Conservation (phyloP, 2,113 vertebrate genomes). For the Columbina picui region DNA sequence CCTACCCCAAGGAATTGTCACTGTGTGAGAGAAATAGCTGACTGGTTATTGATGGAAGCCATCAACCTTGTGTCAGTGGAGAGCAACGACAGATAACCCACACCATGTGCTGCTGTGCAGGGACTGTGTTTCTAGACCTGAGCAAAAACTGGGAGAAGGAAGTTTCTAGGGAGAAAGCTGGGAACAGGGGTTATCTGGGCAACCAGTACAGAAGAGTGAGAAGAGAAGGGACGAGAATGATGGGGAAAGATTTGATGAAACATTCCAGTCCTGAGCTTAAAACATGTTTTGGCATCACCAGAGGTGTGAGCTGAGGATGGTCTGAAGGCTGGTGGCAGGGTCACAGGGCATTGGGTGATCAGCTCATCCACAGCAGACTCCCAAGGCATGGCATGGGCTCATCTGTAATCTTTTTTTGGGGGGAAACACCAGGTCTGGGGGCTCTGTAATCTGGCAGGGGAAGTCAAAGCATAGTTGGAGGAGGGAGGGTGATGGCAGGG, state of each 20-base stretch:
- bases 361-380: background rate
- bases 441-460: background rate
- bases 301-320: background rate
- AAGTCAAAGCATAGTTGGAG: background rate
- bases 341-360: background rate
- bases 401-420: fast-evolving
- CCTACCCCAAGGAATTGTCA: background rate
- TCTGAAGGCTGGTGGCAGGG: background rate
- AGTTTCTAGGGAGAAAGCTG: background rate
- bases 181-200: background rate
- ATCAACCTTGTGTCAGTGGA: background rate
- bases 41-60: background rate
- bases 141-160: background rate
- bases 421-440: background rate
- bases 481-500: background rate
- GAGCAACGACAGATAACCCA: background rate
- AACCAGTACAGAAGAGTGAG: background rate
- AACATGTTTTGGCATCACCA: background rate
- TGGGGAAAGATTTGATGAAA: background rate
- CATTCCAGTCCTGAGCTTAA: background rate
- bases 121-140: background rate
- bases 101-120: background rate
- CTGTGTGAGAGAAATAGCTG: background rate
- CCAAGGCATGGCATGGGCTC: fast-evolving
- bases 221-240: background rate